Conservation (phyloP, 2,113 vertebrate species). For the Crotophaga sulcirostris region DNA sequence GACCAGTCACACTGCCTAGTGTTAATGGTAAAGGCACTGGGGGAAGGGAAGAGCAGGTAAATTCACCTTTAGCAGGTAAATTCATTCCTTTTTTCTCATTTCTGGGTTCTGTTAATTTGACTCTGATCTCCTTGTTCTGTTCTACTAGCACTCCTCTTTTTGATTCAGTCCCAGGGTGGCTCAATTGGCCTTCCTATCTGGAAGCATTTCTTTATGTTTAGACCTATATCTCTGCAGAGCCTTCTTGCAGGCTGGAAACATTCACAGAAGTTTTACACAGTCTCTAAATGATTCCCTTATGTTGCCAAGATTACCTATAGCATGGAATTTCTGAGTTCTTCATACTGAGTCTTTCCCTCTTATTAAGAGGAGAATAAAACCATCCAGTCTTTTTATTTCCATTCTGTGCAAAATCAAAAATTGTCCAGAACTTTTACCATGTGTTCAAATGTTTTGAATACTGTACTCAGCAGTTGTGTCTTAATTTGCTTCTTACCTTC, state of each 20-base stretch:
- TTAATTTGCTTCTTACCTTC: not conserved
- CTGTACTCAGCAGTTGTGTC: not conserved
- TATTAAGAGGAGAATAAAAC: not conserved
- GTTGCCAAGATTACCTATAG: not conserved
- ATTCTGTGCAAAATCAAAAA: not conserved
- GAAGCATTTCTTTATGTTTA: not conserved
- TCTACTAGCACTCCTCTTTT: not conserved
- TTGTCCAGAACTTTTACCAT: not conserved
- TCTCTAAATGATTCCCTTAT: not conserved
- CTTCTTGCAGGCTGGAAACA: not conserved
- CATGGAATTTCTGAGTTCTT: not conserved
- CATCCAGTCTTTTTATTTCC: too few relatives aligned
- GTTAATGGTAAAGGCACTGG: not conserved
- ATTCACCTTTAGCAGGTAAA: too few relatives aligned
- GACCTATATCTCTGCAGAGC: not conserved
- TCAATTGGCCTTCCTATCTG: not conserved
- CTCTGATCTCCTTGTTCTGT: not conserved
- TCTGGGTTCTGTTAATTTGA: not conserved
- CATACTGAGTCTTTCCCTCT: not conserved
- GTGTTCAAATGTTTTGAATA: not conserved
- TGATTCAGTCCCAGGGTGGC: not conserved
- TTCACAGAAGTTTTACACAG: not conserved
- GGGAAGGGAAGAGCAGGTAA: not conserved
- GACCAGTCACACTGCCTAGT: not conserved
- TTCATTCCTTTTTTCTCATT: not conserved